Evolutionary conservation across 1,140 invertebrate genomes (phyloP), one percentile per base, ranked within the genome.

Genomic region (Aphidius gifuensis): DNA sequence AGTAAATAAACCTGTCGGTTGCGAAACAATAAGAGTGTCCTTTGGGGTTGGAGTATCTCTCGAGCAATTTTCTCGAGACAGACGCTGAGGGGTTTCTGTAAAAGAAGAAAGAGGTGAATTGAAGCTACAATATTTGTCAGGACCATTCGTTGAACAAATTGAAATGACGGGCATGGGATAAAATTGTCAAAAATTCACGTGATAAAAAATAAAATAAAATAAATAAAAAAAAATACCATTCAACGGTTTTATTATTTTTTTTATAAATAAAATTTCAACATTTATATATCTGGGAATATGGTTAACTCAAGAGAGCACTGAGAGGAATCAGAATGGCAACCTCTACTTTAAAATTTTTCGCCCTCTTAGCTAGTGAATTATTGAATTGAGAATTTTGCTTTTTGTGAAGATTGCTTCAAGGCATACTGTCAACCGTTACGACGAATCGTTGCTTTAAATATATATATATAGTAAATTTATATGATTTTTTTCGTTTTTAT

Each of bases 1-100:
- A 72, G 69, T 71, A 73, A 72, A 73, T 74, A 74, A 73, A 72
- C 65, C 73, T 74, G 71, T 74, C 69, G 62, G 68, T 68, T 65
- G 70, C 70, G 69, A 74, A 73, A 74, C 71, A 73, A 73, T 73
- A 74, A 74, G 69, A 72, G 61, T 66, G 66, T 71, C 66, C 66
- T 67, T 66, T 48, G 63, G 55, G 63, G 58, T 61, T 60, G 64
- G 64, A 69, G 66, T 67, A 68, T 68, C 66, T 72, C 64, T 64
- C 55, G 58, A 68, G 70, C 71, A 74, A 74, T 74, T 74, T 72
- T 64, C 60, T 61, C 61, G 66, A 64, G 58, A 63, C 58, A 65
- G 48, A 42, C 50, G 58, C 46, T 48, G 11, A 55, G 43, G 59
- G 51, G 50, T 63, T 61, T 53, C 23, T 32, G 23, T 32, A 53